phyloP scores from a whole-genome alignment of 92 coral and sea anemone species.

The Anthopleura xanthogrammica region DNA sequence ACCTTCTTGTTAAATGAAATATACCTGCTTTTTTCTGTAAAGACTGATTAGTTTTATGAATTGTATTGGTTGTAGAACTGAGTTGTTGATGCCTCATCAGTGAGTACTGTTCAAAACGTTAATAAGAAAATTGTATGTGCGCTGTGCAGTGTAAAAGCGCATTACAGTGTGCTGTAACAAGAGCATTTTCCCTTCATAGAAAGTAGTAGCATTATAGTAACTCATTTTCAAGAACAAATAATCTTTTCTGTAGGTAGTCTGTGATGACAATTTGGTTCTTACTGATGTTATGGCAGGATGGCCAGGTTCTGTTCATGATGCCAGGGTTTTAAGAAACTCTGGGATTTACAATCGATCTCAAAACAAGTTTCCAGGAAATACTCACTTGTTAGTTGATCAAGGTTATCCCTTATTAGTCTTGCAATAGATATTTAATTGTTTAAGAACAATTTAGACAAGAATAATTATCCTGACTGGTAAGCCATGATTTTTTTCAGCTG shows the following conservation, averaged over 20 bases:
- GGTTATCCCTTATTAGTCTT: slow-evolving; percentile 31
- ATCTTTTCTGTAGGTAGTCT: neutral
- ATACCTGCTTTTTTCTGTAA: too few species aligned
- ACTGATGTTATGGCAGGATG: slow-evolving; percentile 15
- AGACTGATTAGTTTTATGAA: too few species aligned
- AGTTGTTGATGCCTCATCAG: too few species aligned
- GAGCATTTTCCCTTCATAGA: neutral
- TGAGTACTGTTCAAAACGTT: too few species aligned
- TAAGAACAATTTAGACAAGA: neutral
- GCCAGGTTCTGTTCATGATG: slow-evolving; percentile 38
- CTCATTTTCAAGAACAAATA: slow-evolving; percentile 13
- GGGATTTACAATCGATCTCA: slow-evolving; percentile 5
- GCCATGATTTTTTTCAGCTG: slow-evolving; percentile 25
- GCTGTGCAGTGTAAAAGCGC: neutral
- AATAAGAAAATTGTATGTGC: neutral
- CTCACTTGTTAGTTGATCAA: slow-evolving; percentile 37
- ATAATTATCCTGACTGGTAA: neutral
- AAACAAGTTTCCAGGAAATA: slow-evolving; percentile 33
- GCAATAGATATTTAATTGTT: neutral
- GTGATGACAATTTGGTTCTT: slow-evolving; percentile 32
- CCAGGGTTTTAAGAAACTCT: slow-evolving; percentile 25
- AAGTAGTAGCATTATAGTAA: slow-evolving; percentile 2
- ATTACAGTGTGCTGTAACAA: neutral
- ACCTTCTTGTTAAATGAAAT: neutral
- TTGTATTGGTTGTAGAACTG: too few species aligned